Evolutionary conservation across 2,888 invertebrate genomes (phyloP).

Genomic region (Bellardia bayeri): DNA sequence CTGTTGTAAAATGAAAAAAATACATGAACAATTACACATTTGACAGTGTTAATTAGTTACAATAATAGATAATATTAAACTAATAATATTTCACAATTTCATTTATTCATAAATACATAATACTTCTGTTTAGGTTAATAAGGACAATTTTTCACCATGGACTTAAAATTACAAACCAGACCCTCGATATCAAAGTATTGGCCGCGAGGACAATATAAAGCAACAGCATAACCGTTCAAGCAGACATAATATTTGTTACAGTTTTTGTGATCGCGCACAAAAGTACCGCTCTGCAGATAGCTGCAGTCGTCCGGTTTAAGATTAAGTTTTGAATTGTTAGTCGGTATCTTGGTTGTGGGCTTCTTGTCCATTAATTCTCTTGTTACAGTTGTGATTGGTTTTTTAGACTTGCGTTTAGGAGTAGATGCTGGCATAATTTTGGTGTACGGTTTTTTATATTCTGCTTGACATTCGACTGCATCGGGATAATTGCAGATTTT

Average conservation of each 20-base stretch:
- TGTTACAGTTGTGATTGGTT: neutral
- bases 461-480: constrained; percentile 56
- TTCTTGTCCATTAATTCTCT: neutral
- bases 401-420: neutral
- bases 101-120: neutral
- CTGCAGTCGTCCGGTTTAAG: constrained; percentile 18
- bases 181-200: constrained; percentile 66
- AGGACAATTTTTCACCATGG: constrained; percentile 58
- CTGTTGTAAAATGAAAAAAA: too few species aligned
- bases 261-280: constrained; percentile 56
- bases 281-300: constrained; percentile 43
- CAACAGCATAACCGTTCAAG: constrained; percentile 52
- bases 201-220: constrained; percentile 61
- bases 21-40: too few species aligned
- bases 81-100: neutral
- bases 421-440: neutral
- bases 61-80: neutral
- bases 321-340: neutral
- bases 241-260: constrained; percentile 72
- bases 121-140: neutral
- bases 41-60: too few species aligned
- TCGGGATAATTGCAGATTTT: constrained; percentile 69
- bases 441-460: neutral
- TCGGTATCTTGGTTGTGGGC: neutral
- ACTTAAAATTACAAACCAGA: constrained; percentile 65